phyloP scores from a whole-genome alignment of 2,888 invertebrate species.

The Punctoribates punctum region DNA sequence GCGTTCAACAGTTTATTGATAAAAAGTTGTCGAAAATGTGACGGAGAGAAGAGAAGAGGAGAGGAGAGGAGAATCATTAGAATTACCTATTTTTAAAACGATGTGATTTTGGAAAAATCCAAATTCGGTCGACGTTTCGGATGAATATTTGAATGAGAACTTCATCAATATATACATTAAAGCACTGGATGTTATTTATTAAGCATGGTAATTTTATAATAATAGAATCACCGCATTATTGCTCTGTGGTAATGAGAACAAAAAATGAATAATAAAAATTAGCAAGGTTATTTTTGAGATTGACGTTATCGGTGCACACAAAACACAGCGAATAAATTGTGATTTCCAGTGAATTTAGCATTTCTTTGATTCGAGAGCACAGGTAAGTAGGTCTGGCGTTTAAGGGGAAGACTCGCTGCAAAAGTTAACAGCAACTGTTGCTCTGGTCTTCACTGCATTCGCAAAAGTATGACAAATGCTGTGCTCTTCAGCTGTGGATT shows the following conservation, averaged over 20 bases:
- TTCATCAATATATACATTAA: constrained; percentile 26
- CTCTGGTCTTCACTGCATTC: constrained; percentile 4
- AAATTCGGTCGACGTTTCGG: neutral
- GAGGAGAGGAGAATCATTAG: too few species aligned
- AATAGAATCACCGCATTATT: neutral
- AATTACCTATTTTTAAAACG: constrained; percentile 28
- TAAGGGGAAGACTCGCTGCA: neutral
- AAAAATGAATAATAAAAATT: too few species aligned
- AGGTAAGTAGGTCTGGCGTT: constrained; percentile 18
- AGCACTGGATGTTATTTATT: neutral
- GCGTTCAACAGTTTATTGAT: too few species aligned
- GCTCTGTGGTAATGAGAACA: neutral
- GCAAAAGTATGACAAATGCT: constrained; percentile 27
- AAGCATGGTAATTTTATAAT: neutral
- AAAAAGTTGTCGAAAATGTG: neutral
- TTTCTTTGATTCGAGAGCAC: neutral
- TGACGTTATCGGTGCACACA: constrained; percentile 12
- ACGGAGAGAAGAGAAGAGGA: too few species aligned
- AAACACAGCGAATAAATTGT: constrained; percentile 7
- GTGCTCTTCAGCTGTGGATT: neutral
- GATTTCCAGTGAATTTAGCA: neutral
- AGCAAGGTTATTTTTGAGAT: neutral
- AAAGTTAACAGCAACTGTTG: neutral
- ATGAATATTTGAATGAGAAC: constrained; percentile 10
- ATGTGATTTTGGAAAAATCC: constrained; percentile 24